These are phyloP conservation scores for Pelvicachromis taeniatus DNA, from an alignment of 2,113 vertebrate genomes.

Conservation along the genomic window DNA sequence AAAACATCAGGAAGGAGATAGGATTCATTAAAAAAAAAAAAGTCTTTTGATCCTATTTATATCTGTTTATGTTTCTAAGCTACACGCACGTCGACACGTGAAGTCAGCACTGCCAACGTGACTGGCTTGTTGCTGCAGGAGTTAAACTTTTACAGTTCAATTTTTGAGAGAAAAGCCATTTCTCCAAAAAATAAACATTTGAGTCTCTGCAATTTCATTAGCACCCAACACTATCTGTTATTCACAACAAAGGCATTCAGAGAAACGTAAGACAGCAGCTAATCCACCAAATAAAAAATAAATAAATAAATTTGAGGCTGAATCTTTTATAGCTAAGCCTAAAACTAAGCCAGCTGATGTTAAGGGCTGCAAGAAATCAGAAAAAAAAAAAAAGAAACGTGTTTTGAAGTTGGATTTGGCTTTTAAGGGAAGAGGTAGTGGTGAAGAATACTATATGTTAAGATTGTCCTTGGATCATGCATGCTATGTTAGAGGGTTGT, in stretches of 20 bases:
- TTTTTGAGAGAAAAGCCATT: neutral
- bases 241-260: neutral
- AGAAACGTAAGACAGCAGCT: neutral
- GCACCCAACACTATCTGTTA: neutral
- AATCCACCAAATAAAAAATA: neutral
- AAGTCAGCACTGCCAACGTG: neutral
- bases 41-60: neutral
- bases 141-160: neutral
- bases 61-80: neutral
- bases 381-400: neutral
- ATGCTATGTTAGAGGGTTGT: neutral
- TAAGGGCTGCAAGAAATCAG: neutral
- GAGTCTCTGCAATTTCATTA: neutral
- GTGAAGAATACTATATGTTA: neutral
- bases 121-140: neutral
- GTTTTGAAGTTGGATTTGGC: neutral
- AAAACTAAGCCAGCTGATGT: neutral
- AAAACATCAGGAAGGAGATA: neutral
- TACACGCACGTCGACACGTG: neutral
- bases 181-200: neutral
- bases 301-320: neutral
- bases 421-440: neutral
- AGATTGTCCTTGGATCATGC: slow-evolving; percentile 5
- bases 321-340: neutral
- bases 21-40: neutral